Evolutionary conservation across 2,888 invertebrate genomes (phyloP), one percentile per base, ranked within the genome.

Genomic region (Rhagium mordax): DNA sequence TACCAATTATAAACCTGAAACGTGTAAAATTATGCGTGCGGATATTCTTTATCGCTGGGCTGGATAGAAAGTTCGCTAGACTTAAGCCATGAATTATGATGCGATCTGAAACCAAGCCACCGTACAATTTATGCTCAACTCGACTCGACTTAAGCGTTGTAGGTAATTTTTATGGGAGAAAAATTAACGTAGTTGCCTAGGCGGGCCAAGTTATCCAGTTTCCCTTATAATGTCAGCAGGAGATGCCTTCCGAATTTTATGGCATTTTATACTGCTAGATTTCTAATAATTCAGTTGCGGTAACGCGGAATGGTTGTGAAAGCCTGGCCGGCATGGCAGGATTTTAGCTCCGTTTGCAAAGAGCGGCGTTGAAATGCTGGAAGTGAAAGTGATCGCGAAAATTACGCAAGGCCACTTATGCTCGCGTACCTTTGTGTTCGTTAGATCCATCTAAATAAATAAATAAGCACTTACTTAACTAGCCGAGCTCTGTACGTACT

Each of bases 371-470:
- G 27, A 57, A 29, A 57, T 29, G 13, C 33, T 49, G 29, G 29
- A 69, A 69, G 69, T 69, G 69, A 69, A 69, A 69, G 69, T 60
- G 57, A 13, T 61, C 24, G 60, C 27, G 10, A 69, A 69, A 69
- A 69, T 69, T 69, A 61, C 51, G 69, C 69, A 69, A 69, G 66
- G 66, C 55, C 55, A 16, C 15, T 41, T 13, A 41, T 41, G 41
- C 41, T 41, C 41, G 41, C 8, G 41, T 13, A 13, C 13, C 13
- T 13, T 41, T 41, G 41, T 13, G 13, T 41, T 41, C 29, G 8
- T 29, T 29, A 29, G 13, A 41, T 41, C 13, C 8, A 33, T 33
- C 29, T 33, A 33, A 33, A 33, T 33, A 41, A 41, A 41, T 41
- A 41, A 41, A 10, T 41, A 41, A 1, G 3, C 13, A 41, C 41